Conservation (phyloP, 1,140 invertebrate genomes). For the Dryas iulia region DNA sequence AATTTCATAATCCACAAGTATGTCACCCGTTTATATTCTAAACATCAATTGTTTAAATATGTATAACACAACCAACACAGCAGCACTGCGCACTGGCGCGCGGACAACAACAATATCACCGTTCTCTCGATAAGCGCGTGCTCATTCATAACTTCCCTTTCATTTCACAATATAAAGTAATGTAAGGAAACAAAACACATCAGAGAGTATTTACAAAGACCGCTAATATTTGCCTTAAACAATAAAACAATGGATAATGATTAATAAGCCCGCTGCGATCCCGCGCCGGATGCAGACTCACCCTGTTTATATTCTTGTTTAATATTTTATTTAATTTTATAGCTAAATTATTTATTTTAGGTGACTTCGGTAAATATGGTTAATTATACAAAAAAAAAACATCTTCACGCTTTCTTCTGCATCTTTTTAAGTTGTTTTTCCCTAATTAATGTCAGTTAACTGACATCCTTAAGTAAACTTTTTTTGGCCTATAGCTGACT, state of each 20-base stretch:
- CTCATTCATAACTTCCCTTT: conserved; percentile 7
- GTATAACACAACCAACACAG: background rate
- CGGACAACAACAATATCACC: background rate
- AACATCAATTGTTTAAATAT: background rate
- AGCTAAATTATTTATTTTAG: background rate
- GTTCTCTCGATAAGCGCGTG: background rate
- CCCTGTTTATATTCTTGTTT: background rate
- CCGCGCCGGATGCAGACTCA: background rate
- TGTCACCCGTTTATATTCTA: too few species aligned
- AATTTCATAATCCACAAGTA: too few species aligned
- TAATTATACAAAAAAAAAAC: too few species aligned
- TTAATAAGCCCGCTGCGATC: conserved; percentile 21
- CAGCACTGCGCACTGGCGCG: background rate
- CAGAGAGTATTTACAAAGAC: background rate
- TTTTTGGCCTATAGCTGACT: too few species aligned
- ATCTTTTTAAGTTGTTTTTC: too few species aligned
- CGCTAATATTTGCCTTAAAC: conserved; percentile 11
- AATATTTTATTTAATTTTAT: background rate
- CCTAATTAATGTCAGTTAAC: too few species aligned
- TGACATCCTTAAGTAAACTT: too few species aligned
- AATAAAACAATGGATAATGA: conserved; percentile 21
- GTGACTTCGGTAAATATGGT: too few species aligned
- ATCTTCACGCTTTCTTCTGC: too few species aligned
- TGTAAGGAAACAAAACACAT: conserved; percentile 17
- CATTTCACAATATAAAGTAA: conserved; percentile 3